Evolutionary conservation across 2,888 invertebrate genomes (phyloP), one percentile per base, ranked within the genome.

Genomic region (Caenorhabditis panamensis): DNA sequence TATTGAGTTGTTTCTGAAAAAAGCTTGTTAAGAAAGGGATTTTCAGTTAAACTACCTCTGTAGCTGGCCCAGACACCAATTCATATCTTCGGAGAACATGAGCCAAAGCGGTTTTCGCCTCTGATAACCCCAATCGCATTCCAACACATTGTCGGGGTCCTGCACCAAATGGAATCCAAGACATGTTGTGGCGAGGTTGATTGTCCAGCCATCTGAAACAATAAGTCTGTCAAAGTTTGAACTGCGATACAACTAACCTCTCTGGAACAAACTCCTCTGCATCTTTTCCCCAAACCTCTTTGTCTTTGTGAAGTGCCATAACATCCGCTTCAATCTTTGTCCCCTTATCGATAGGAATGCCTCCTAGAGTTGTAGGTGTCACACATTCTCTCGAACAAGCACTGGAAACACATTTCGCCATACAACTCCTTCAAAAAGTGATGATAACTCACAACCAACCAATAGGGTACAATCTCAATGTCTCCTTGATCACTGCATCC

Each of bases 91-190:
- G 79, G 9, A 90, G 77, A 13, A 90, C 37, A 49, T 82, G 81
- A 6, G 82, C 79, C 1, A 90, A 58, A 0, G 86, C 85, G 63
- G 86, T 47, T 54, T 89, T 90, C 22, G 84, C 83, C 76, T 90
- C 90, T 28, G 85, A 37, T 36, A 84, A 81, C 22, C 88, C 89
- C 26, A 89, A 51, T 20, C 87, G 59, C 84, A 87, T 84, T 68
- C 89, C 89, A 44, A 89, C 85, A 67, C 90, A 90, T 36, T 82
- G 76, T 54, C 89, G 68, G 1, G 88, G 87, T 0, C 89, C 89
- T 3, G 84, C 87, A 11, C 89, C 89, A 58, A 87, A 89, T n/a
- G 86, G 84, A 16, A 85, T 53, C 81, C 79, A 86, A 0, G 84
- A 64, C 72, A 83, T 75, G 6, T 18, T 44, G 31, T 84, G 82